These are phyloP conservation scores for Stenodera caucasica DNA, from an alignment of 2,888 invertebrate species.

Conservation along the genomic window DNA sequence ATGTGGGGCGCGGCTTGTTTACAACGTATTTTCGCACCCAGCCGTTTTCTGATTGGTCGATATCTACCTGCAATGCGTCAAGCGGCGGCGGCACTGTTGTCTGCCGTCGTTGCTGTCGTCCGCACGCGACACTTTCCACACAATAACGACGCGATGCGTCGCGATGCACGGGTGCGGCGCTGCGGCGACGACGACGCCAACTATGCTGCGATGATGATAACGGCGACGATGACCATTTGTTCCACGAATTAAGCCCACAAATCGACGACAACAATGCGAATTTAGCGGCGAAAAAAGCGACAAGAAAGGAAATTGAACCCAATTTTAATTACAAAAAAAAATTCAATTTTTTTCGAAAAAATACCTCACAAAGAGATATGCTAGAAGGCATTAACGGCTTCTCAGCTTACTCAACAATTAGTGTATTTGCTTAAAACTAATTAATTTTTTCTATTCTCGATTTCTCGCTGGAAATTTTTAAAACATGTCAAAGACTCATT, in stretches of 20 bases:
- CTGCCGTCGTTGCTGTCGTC: background rate
- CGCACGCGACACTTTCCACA: background rate
- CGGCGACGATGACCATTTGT: background rate
- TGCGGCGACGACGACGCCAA: background rate
- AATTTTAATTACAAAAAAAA: no score
- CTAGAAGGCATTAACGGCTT: no score
- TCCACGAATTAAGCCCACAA: background rate
- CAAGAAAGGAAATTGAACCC: no score
- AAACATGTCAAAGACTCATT: no score
- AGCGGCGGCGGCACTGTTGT: slow-evolving; percentile 49
- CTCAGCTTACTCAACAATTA: no score
- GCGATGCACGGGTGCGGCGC: slow-evolving; percentile 2
- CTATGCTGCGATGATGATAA: background rate
- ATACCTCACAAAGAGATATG: no score
- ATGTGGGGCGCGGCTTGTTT: slow-evolving; percentile 74
- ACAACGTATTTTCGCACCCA: slow-evolving; percentile 63
- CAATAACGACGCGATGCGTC: slow-evolving; percentile 4
- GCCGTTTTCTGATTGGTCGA: slow-evolving; percentile 73
- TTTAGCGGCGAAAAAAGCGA: background rate
- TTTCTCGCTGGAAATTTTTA: no score
- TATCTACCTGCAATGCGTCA: slow-evolving; percentile 88
- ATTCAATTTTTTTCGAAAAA: no score
- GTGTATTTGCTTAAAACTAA: no score
- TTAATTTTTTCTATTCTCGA: no score
- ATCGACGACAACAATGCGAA: background rate